Percentiles rank a stretch among this genome's conserved stretches.
Evolutionary conservation across 2,888 invertebrate species (phyloP).

Genomic region (Molorchus minor): DNA sequence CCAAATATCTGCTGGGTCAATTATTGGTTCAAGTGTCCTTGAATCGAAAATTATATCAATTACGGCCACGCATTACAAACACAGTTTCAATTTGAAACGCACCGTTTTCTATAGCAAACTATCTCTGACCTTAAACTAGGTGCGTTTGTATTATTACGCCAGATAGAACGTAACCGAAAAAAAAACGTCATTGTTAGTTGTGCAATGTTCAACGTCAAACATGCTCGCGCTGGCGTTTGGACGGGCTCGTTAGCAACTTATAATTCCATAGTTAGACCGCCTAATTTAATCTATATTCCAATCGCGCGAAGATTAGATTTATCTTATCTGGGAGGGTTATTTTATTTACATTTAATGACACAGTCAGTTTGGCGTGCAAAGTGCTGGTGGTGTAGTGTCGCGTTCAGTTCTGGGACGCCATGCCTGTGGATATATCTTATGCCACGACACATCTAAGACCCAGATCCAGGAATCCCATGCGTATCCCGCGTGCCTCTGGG

Average conservation of each 20-base stretch:
- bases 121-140: not conserved
- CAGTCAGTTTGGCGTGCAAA: slow-evolving; percentile 34
- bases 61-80: too few relatives aligned
- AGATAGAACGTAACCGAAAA: slow-evolving; percentile 12
- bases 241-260: slow-evolving; percentile 10
- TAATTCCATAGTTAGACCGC: slow-evolving; percentile 25
- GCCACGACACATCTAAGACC: slow-evolving; percentile 8
- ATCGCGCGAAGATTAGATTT: slow-evolving; percentile 38
- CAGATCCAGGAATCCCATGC: slow-evolving; percentile 44
- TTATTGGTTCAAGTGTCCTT: too few relatives aligned
- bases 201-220: slow-evolving; percentile 17
- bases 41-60: too few relatives aligned
- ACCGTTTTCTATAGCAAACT: too few relatives aligned
- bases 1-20: too few relatives aligned
- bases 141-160: slow-evolving; percentile 7
- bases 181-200: slow-evolving; percentile 7
- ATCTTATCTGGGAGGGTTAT: slow-evolving; percentile 50
- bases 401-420: slow-evolving; percentile 5
- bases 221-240: slow-evolving; percentile 26
- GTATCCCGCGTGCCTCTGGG: slow-evolving; percentile 28
- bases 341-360: slow-evolving; percentile 45
- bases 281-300: slow-evolving; percentile 33
- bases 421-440: slow-evolving; percentile 18
- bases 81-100: too few relatives aligned
- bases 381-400: slow-evolving; percentile 31